phyloP scores from a whole-genome alignment of 2,888 invertebrate genomes.

The Neoitamus cyanurus region DNA sequence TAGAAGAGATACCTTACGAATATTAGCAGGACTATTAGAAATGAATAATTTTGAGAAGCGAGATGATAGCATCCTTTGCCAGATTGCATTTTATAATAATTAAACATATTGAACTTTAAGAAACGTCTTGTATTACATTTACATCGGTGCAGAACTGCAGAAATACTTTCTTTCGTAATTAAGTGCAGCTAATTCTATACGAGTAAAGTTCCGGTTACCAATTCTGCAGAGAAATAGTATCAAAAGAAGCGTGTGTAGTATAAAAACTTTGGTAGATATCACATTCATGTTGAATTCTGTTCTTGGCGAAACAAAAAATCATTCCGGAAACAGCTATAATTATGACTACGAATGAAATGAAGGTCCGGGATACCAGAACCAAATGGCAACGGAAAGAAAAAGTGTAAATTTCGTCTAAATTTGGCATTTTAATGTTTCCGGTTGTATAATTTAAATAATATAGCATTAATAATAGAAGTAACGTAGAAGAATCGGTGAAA shows the following conservation, averaged over 20 bases:
- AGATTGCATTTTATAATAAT: too few relatives aligned
- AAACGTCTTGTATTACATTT: not conserved
- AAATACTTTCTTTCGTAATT: not conserved
- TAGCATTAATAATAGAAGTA: not conserved
- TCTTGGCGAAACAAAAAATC: not conserved
- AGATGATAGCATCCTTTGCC: too few relatives aligned
- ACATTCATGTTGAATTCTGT: constrained; percentile 32
- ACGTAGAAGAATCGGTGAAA: constrained; percentile 16
- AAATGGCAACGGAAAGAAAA: not conserved
- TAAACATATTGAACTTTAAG: too few relatives aligned
- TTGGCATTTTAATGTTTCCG: constrained; percentile 31
- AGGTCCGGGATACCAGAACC: not conserved
- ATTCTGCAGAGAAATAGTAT: not conserved
- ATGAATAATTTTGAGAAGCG: too few relatives aligned
- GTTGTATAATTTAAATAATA: constrained; percentile 36
- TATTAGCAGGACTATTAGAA: too few relatives aligned
- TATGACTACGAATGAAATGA: not conserved
- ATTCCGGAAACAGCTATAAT: not conserved
- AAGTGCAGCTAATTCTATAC: not conserved
- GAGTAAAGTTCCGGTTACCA: not conserved
- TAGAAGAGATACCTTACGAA: too few relatives aligned
- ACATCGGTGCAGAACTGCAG: not conserved
- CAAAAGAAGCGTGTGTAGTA: constrained; percentile 7
- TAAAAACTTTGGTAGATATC: constrained; percentile 42
- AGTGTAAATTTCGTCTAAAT: not conserved